These are phyloP conservation scores for Dryobota labecula DNA, from an alignment of 2,888 invertebrate species.

Conservation along the genomic window DNA sequence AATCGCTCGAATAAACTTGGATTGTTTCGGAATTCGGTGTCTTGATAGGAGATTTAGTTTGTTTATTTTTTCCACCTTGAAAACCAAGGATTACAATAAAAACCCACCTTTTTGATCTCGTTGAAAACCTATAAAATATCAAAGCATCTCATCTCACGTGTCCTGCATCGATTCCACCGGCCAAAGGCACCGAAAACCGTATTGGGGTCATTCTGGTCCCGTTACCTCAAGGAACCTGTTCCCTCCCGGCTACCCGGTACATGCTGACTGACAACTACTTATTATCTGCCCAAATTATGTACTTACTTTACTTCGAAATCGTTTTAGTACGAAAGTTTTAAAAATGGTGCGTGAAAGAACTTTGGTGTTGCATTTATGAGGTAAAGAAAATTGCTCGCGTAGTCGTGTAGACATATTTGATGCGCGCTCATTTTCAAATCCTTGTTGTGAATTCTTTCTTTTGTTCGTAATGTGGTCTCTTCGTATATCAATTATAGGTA, in stretches of 20 bases:
- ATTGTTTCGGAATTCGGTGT: neutral
- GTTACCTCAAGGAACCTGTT: slow-evolving; percentile 74
- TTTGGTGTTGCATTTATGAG: slow-evolving; percentile 18
- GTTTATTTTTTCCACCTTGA: no score
- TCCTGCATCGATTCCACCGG: slow-evolving; percentile 56
- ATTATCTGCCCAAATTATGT: slow-evolving; percentile 59
- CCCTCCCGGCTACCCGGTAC: slow-evolving; percentile 48
- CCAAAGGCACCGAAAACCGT: slow-evolving; percentile 72
- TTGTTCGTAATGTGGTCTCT: neutral
- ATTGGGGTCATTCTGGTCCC: slow-evolving; percentile 76
- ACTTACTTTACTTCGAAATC: slow-evolving; percentile 32
- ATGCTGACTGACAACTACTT: slow-evolving; percentile 61
- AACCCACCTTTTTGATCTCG: neutral
- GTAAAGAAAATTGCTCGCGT: neutral
- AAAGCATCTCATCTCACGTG: slow-evolving; percentile 30
- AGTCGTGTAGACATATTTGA: neutral
- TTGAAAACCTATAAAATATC: neutral
- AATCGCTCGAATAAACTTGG: neutral
- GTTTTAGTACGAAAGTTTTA: slow-evolving; percentile 50
- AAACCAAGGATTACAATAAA: no score
- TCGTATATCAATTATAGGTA: neutral
- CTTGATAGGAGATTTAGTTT: neutral
- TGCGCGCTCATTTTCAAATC: neutral
- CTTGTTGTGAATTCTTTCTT: neutral
- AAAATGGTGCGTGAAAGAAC: slow-evolving; percentile 44